Percentiles rank a stretch among this genome's conserved stretches.
These are phyloP conservation scores for Melanotaenia boesemani DNA, from an alignment of 2,797 vertebrate genomes.

Conservation along the genomic window DNA sequence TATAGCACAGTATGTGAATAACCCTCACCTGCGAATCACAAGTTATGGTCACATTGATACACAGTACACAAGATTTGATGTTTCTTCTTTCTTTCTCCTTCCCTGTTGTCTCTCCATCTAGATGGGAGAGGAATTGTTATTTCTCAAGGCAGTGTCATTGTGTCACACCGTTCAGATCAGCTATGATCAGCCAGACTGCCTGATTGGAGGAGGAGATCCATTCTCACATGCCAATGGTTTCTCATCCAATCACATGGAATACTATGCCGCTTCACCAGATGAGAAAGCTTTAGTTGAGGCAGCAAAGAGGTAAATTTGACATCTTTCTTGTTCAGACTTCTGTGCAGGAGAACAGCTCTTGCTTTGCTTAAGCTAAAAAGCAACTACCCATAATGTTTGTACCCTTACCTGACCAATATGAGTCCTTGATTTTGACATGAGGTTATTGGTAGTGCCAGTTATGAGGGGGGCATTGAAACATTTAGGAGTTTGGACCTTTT, in stretches of 20 bases:
- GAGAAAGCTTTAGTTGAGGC: constrained; percentile 98
- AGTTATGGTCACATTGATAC: not conserved
- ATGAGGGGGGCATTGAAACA: constrained; percentile 6
- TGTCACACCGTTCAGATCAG: constrained; percentile 99
- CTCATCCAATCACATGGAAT: constrained; percentile 87
- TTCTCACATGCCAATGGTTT: constrained; percentile 87
- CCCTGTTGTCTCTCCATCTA: constrained; percentile 35
- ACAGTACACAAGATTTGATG: not conserved
- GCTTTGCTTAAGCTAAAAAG: not conserved
- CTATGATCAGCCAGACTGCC: constrained; percentile 87
- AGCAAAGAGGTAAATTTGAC: constrained; percentile 86
- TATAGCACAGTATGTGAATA: not conserved
- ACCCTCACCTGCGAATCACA: not conserved
- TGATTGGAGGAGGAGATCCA: constrained; percentile 77
- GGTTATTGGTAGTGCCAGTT: not conserved
- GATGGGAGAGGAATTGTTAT: constrained; percentile 88
- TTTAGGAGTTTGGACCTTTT: constrained; percentile 1
- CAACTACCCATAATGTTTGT: not conserved
- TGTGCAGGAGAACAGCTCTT: not conserved
- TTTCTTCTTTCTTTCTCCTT: constrained; percentile 1
- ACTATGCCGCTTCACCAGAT: constrained; percentile 97
- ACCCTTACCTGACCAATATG: not conserved
- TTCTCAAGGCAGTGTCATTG: constrained; percentile 95
- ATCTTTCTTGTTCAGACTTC: not conserved
- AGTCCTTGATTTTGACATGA: constrained; percentile 6